Evolutionary conservation across 2,888 invertebrate genomes (phyloP).

Genomic region (Lithosia quadra): DNA sequence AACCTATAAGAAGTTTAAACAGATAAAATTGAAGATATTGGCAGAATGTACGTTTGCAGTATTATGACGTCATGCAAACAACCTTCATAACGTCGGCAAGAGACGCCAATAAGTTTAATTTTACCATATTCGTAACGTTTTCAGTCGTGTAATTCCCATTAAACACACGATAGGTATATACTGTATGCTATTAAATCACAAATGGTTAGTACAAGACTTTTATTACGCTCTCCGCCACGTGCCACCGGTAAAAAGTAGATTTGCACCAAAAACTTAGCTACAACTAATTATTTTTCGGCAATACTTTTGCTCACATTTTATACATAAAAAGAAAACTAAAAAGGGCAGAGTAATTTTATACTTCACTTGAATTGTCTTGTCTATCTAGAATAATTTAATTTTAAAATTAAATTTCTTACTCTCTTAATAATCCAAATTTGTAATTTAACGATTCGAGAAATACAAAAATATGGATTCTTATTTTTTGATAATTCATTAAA

Average conservation of each 20-base stretch:
- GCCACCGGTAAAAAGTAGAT: too few relatives aligned
- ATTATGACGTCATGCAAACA: neutral
- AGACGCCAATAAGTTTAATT: slow-evolving; percentile 4
- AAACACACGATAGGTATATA: neutral
- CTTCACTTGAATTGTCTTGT: too few relatives aligned
- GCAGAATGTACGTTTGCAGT: neutral
- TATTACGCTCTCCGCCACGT: too few relatives aligned
- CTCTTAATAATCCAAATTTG: too few relatives aligned
- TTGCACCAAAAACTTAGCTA: too few relatives aligned
- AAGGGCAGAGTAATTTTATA: too few relatives aligned
- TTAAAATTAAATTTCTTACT: too few relatives aligned
- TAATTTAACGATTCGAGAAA: too few relatives aligned
- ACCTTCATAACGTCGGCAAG: neutral
- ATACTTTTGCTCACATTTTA: too few relatives aligned
- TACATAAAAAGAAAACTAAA: too few relatives aligned
- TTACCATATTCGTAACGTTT: neutral
- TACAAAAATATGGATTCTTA: too few relatives aligned
- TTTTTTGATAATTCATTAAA: neutral
- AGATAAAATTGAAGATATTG: slow-evolving; percentile 7
- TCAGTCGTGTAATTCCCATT: neutral
- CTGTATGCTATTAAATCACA: neutral
- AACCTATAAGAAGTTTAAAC: neutral
- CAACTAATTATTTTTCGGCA: too few relatives aligned
- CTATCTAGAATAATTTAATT: neutral
- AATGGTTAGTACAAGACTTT: neutral